Base-by-base conservation (phyloP, 2,888 invertebrate species). In the Idaea aversata region DNA sequence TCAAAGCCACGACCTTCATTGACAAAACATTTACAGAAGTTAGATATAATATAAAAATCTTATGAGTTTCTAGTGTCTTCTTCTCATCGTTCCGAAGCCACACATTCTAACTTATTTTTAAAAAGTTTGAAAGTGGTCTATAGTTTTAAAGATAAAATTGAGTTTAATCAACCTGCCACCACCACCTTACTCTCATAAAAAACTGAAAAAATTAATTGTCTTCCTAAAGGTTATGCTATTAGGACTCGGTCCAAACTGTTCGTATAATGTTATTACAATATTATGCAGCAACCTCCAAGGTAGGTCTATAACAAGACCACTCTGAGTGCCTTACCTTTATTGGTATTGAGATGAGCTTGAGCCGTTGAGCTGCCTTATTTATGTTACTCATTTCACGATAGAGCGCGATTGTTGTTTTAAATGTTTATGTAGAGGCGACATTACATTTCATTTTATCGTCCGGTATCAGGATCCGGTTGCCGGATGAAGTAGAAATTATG, bases 221-320 rank as follows among this genome's bases (percentile, higher is more conserved):
- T 65, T 67, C 64, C 62, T 64, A 59, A 34, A 62, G 64, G 62
- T 61, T 66, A 16, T 25, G 69, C 69, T 71, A 70, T 72, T 67
- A 71, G 69, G 71, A 67, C 65, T 64, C 34, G 62, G 67, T 69
- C 71, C 73, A 71, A 70, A 66, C 69, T 69, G 64, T 68, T 72
- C 63, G 73, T 62, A 74, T 74, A 74, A 74, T 74, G 70, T 68
- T 72, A 74, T 74, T 69, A 69, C 70, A 47, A 68, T 74, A 69
- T 74, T 74, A 74, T 74, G 68, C 73, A 71, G 69, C 65, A 47
- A 47, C 47, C 47, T 47, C 47, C 13, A 47, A 47, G 47, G 47
- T 68, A 65, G 57, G 58, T 62, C 60, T 57, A 64, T 36, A 59
- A 67, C 63, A 15, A 57, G 64, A 63, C 66, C 65, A 70, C 70